A percentile compares a stretch with the other conserved stretches of the same genome.
Evolutionary conservation across 2,888 invertebrate species (phyloP).

Genomic region (Harpagoxenus sublaevis): DNA sequence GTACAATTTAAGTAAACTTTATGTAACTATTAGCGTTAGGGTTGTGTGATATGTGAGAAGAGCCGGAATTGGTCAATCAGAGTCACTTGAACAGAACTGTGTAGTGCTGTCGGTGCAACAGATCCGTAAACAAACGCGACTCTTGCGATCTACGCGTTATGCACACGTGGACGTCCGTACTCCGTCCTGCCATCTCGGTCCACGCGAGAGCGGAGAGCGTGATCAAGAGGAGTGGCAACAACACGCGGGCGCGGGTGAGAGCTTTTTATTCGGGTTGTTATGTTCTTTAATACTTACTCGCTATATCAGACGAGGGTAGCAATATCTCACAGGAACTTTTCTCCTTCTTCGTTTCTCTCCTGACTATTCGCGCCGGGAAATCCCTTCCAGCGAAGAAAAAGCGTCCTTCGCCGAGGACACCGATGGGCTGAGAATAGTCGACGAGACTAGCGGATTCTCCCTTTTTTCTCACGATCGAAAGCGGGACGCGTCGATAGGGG

Average conservation of each 20-base stretch:
- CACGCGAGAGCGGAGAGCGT: conserved; percentile 5
- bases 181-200: background rate
- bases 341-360: background rate
- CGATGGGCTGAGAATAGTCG: background rate
- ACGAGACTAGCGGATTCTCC: background rate
- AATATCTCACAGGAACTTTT: conserved; percentile 1
- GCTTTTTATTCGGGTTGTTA: background rate
- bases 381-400: background rate
- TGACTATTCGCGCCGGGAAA: background rate
- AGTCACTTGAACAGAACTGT: background rate
- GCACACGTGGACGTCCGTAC: conserved; percentile 39
- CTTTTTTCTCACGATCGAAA: conserved; percentile 27
- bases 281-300: conserved; percentile 42
- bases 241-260: background rate
- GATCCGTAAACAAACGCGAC: conserved; percentile 38
- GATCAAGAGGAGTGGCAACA: background rate
- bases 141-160: conserved; percentile 31
- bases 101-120: conserved; percentile 20
- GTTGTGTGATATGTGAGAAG: background rate
- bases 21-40: background rate
- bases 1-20: background rate
- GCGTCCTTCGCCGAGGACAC: background rate
- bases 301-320: conserved; percentile 10
- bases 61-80: background rate
- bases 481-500: conserved; percentile 8